Conservation (phyloP, 1,140 invertebrate genomes). For the Brachionus calyciflorus region DNA sequence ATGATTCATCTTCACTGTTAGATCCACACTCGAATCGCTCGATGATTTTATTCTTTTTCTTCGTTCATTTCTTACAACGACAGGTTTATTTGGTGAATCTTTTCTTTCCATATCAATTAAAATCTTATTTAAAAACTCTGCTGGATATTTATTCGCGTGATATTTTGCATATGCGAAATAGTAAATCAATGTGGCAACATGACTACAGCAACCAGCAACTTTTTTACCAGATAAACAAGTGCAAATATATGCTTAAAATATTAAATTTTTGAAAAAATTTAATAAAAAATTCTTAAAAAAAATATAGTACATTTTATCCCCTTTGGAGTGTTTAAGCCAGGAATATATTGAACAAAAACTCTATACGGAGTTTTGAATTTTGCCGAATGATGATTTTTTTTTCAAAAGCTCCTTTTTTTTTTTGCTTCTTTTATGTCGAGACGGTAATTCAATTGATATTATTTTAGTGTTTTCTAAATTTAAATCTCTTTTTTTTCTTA, state of each 20-base stretch:
- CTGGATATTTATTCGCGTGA: not conserved
- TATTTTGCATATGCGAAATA: slow-evolving; percentile 6
- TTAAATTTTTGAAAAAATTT: slow-evolving; percentile 7
- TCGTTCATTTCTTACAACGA: not conserved
- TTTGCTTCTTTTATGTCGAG: slow-evolving; percentile 10
- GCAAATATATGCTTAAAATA: slow-evolving; percentile 20
- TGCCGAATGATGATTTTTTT: not conserved
- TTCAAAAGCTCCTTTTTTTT: not conserved
- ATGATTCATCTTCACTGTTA: not conserved
- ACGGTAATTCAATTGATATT: not conserved
- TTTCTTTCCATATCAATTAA: not conserved
- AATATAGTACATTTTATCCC: not conserved
- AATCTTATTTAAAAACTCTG: not conserved
- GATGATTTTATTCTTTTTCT: not conserved
- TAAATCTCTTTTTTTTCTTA: not conserved
- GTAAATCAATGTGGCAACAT: not conserved
- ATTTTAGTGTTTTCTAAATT: not conserved
- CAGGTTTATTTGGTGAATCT: not conserved
- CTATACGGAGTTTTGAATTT: slow-evolving; percentile 19
- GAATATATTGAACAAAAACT: slow-evolving; percentile 34
- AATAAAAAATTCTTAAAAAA: not conserved
- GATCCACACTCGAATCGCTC: not conserved
- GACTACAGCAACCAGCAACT: slow-evolving; percentile 14
- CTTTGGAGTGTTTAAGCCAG: not conserved
- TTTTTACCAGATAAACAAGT: slow-evolving; percentile 15